Conservation (phyloP, 1,140 invertebrate genomes). For the Euborellia annulipes region DNA sequence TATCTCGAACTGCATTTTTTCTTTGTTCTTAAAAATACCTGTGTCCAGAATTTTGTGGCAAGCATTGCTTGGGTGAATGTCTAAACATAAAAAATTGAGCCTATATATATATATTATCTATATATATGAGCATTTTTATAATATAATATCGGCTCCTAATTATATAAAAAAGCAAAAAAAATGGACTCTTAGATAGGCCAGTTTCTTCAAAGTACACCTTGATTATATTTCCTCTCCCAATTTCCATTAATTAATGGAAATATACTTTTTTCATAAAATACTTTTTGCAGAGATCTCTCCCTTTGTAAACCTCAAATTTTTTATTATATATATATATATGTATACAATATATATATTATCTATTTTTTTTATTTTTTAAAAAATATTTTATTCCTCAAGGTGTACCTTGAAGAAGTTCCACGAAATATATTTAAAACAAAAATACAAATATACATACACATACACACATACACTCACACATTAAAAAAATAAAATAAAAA, state of each 20-base stretch:
- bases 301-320: too few relatives aligned
- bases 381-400: conserved; percentile 9
- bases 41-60: conserved; percentile 10
- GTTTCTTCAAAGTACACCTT: conserved; percentile 11
- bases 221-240: not conserved
- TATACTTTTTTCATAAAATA: too few relatives aligned
- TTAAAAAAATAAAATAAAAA: too few relatives aligned
- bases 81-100: conserved; percentile 2
- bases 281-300: too few relatives aligned
- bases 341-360: too few relatives aligned
- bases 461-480: too few relatives aligned
- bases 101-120: not conserved
- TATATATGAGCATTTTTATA: too few relatives aligned
- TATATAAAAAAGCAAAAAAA: too few relatives aligned
- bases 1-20: conserved; percentile 13
- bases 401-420: conserved; percentile 12
- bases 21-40: conserved; percentile 9
- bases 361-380: too few relatives aligned
- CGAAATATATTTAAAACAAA: not conserved
- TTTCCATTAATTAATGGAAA: too few relatives aligned
- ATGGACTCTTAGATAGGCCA: conserved; percentile 1
- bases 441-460: conserved; percentile 1
- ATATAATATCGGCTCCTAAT: too few relatives aligned
- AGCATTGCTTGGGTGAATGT: conserved; percentile 9
- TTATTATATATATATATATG: too few relatives aligned